These are phyloP conservation scores for Caloenas nicobarica DNA, from an alignment of 2,113 vertebrate species.

Conservation along the genomic window DNA sequence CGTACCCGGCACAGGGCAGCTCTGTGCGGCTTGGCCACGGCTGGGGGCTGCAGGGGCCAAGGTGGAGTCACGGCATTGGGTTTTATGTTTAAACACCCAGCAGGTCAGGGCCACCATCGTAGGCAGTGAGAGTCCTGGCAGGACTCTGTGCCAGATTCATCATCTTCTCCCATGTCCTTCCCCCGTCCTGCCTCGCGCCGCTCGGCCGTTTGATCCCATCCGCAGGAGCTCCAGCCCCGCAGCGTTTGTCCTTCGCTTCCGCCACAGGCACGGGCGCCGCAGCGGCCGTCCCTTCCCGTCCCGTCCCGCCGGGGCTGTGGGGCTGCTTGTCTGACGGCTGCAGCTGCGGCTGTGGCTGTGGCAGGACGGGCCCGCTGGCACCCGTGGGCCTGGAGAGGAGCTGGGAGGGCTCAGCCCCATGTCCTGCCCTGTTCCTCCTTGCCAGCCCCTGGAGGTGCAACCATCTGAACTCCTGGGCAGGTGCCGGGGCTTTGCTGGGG, in stretches of 20 bases:
- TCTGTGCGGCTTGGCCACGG: fast-evolving
- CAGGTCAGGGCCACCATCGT: too few species aligned
- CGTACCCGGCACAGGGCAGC: fast-evolving
- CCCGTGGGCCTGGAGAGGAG: too few species aligned
- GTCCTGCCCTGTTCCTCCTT: too few species aligned
- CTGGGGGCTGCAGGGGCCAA: not conserved
- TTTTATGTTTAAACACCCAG: not conserved
- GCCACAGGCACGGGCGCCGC: fast-evolving
- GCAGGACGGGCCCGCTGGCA: too few species aligned
- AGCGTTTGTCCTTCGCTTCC: not conserved
- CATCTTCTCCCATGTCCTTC: not conserved
- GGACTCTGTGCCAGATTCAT: fast-evolving
- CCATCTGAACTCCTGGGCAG: too few species aligned
- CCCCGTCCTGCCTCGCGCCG: fast-evolving
- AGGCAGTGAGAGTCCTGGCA: too few species aligned
- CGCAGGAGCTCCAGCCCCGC: not conserved
- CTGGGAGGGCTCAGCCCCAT: too few species aligned
- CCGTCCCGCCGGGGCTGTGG: not conserved
- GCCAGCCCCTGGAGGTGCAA: too few species aligned
- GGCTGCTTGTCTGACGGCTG: too few species aligned
- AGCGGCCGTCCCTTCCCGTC: not conserved
- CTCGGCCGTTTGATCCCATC: not conserved
- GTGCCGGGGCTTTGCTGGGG: too few species aligned
- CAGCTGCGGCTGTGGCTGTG: too few species aligned
- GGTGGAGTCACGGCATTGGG: fast-evolving